Evolutionary conservation across 1,140 invertebrate species (phyloP), one percentile per base, ranked within the genome.

Genomic region (Theocolax elegans): DNA sequence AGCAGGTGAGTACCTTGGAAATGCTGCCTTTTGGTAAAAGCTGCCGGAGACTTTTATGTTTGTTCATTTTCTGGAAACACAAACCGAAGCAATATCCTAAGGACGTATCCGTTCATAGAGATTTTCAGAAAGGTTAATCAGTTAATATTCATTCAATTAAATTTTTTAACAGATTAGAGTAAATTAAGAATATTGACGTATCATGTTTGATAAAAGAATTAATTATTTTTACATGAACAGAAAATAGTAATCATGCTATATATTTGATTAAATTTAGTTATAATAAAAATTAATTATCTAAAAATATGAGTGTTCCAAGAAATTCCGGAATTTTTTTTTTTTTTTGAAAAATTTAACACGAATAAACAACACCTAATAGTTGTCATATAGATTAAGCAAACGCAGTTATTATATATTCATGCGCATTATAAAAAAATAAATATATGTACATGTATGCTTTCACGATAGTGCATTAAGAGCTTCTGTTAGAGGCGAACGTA

Each of bases 51-150:
- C 87, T 88, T 87, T 88, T 88, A 85, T 86, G 88, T 87, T 89
- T 89, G 85, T 87, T 86, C 88, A 92, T 89, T 89, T 91, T 92
- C 91, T 92, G 91, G 83, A 92, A 91, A 89, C 80, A 83, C 74
- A 83, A 79, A 70, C 48, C 40, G 79, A 78, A 74, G 80, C 79
- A 77, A 79, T 79, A n/a, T 77, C 81, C 83, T 86, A 79, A 81
- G 83, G 76, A 79, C 76, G 62, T 83, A 85, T 84, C 82, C 75
- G 77, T 77, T 74, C 54, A 10, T 72, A 62, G 44, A 56, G 12
- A 53, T 60, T 25, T 60, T 15, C 21, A 38, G 27, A 15, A n/a
- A n/a, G n/a, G n/a, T n/a, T 15, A 64, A 38, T 40, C 29, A 25
- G 19, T 38, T 19, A 49, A 40, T 38, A 51, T 35, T 35, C 29